Conservation (phyloP, 2,797 vertebrate species). For the Tapirus indicus region DNA sequence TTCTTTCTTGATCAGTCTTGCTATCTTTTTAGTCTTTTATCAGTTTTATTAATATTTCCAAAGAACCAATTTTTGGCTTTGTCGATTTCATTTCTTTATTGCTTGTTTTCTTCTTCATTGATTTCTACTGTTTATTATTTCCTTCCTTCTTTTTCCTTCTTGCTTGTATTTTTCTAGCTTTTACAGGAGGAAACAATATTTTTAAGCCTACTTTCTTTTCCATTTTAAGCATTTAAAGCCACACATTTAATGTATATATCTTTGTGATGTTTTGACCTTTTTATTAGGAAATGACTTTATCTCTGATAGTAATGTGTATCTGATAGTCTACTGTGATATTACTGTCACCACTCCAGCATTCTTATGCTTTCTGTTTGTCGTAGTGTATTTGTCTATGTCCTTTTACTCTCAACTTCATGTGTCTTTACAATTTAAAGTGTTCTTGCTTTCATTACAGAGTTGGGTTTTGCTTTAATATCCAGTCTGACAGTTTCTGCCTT, state of each 20-base stretch:
- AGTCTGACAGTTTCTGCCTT: background rate
- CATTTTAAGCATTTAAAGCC: background rate
- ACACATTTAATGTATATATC: background rate
- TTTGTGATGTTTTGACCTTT: background rate
- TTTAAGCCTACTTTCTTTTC: background rate
- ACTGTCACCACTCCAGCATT: background rate
- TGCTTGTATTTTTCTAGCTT: background rate
- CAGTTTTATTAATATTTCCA: conserved; percentile 12
- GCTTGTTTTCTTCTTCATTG: background rate
- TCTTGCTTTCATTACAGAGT: background rate
- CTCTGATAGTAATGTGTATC: background rate
- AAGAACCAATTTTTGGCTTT: background rate
- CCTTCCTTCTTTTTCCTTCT: background rate
- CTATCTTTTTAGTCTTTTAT: background rate
- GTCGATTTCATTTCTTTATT: background rate
- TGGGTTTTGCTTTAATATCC: background rate
- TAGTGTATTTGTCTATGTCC: background rate
- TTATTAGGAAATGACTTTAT: background rate
- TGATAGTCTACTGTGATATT: background rate
- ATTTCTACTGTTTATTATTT: background rate
- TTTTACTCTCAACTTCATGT: background rate
- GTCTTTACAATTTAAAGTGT: background rate
- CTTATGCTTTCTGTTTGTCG: background rate
- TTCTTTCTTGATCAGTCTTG: background rate
- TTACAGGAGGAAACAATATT: background rate